Base-by-base conservation (phyloP, 2,797 vertebrate species). In the Peromyscus nudipes region DNA sequence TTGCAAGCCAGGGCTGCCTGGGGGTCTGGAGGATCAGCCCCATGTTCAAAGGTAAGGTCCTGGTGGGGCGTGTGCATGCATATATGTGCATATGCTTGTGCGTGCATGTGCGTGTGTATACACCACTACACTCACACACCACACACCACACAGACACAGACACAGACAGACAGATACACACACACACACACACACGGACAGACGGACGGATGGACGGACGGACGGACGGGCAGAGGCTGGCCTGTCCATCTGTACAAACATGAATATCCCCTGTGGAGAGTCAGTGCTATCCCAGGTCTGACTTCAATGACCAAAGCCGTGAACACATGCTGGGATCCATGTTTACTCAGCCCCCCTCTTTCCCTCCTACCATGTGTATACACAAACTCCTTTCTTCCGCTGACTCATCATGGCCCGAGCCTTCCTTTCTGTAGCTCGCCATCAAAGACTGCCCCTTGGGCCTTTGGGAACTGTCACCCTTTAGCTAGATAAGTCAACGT, bases 21-120 rank as follows among this genome's bases (percentile, higher is more conserved):
- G 99, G 99, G 0, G 99, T 99, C 83, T 99, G 99, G 99, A 99
- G 99, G 98, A 99, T 99, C 98, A 99, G 99, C 98, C 99, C 99
- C 13, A 99, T 99, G 99, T 99, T 99, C 98, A 99, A 99, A 99
- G 99, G 99, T 99, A 98, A 99, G 99, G 94, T 49, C 19, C 1
- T 60, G n/a, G 14, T 0, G 0, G 73, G 52, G 37, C 5, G 4
- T 43, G 31, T 19, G 2, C 46, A 25, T 49, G 17, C 34, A 4
- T n/a, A 0, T 37, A 17, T 10, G 6, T 17, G 46, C n/a, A 62
- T 13, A 13, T n/a, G 8, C 71, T 64, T 4, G 19, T 80, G 19
- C 14, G 10, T 80, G 31, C 14, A 69, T 40, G 37, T 5, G 34
- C 7, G 34, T 9, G 34, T 67, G 29, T 29, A 14, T 31, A 69